A percentile compares a stretch with the other conserved stretches of the same genome.
Conservation (phyloP, 2,113 vertebrate genomes). For the Monopterus albus region DNA sequence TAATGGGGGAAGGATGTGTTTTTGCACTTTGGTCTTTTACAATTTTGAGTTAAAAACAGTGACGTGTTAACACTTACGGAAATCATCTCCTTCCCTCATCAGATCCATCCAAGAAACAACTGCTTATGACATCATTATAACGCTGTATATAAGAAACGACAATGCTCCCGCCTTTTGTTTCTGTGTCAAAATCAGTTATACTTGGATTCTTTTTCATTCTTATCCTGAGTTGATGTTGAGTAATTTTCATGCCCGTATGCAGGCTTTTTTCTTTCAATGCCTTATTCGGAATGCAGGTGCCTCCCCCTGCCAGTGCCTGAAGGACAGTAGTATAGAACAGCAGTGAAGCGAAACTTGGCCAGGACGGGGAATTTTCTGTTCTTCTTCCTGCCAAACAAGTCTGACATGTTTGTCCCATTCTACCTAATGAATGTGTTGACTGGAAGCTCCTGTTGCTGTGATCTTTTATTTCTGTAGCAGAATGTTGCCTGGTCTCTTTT, state of each 20-base stretch:
- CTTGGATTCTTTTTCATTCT: constrained; percentile 19
- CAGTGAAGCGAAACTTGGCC: too few relatives aligned
- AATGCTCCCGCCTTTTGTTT: constrained; percentile 29
- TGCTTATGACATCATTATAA: background rate
- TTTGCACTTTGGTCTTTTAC: background rate
- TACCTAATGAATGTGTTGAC: too few relatives aligned
- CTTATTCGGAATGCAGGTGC: constrained; percentile 67
- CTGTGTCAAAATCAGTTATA: background rate
- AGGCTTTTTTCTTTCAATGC: constrained; percentile 53
- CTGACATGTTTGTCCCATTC: background rate
- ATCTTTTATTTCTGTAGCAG: too few relatives aligned
- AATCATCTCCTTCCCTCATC: constrained; percentile 5
- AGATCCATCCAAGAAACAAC: background rate
- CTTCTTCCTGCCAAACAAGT: background rate
- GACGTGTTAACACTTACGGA: constrained; percentile 31
- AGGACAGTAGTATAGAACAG: constrained; percentile 17
- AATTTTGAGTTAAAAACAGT: background rate
- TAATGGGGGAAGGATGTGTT: background rate
- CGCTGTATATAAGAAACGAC: constrained; percentile 17
- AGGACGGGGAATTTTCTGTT: constrained; percentile 9
- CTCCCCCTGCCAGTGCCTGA: constrained; percentile 73
- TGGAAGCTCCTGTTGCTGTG: too few relatives aligned
- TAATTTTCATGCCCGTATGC: constrained; percentile 23
- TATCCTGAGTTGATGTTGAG: constrained; percentile 5
- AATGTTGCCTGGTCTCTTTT: background rate